These are phyloP conservation scores for Pemphredon lugubris DNA, from an alignment of 2,888 invertebrate species.

Conservation along the genomic window DNA sequence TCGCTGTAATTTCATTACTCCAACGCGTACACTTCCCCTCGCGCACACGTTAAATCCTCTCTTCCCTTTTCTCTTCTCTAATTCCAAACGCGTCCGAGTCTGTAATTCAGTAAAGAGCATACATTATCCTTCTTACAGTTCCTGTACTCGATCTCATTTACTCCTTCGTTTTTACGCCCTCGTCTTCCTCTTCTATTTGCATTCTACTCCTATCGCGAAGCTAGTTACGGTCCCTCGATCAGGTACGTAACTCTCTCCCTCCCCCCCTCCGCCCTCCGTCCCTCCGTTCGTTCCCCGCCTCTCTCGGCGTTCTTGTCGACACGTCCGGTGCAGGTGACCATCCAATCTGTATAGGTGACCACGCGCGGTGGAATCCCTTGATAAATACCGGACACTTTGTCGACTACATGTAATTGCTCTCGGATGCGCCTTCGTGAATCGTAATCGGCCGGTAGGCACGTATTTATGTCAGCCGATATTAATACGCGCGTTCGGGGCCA, in stretches of 20 bases:
- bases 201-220: background rate
- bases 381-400: conserved; percentile 48
- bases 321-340: conserved; percentile 38
- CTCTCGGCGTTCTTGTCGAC: conserved; percentile 43
- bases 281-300: no score
- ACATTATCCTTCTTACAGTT: background rate
- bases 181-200: background rate
- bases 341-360: conserved; percentile 31
- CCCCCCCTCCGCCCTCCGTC: conserved; percentile 30
- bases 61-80: background rate
- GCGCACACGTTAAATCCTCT: background rate
- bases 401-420: conserved; percentile 39
- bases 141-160: background rate
- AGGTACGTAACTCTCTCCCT: conserved; percentile 7
- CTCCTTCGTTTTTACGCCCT: background rate
- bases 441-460: conserved; percentile 16
- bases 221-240: background rate
- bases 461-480: conserved; percentile 32
- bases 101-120: background rate
- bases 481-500: conserved; percentile 19
- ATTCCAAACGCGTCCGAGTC: background rate
- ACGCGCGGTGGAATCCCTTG: conserved; percentile 22
- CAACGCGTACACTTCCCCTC: background rate
- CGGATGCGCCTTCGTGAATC: conserved; percentile 29
- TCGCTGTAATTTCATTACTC: background rate